Evolutionary conservation across 2,797 vertebrate genomes (phyloP).

Genomic region (Chaetodon trifasciatus): DNA sequence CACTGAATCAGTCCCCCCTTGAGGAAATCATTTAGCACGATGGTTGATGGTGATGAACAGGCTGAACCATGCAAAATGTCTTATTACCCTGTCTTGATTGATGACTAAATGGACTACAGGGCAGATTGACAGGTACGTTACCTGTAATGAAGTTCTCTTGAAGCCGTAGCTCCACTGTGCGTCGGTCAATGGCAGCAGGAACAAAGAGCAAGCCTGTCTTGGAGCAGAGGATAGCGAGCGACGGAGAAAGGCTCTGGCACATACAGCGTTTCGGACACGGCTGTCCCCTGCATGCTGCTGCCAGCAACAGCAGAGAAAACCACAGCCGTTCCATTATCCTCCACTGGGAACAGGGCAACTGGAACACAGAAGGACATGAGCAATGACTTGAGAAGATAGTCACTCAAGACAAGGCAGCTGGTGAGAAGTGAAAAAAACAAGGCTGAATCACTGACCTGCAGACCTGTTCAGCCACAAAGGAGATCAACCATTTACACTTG

Average conservation of each 20-base stretch:
- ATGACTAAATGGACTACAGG: constrained; percentile 1
- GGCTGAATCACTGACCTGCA: constrained; percentile 6
- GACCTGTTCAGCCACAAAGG: constrained; percentile 4
- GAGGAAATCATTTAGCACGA: not conserved
- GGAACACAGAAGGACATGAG: constrained; percentile 57
- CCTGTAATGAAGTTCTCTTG: constrained; percentile 93
- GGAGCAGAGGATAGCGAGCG: constrained; percentile 92
- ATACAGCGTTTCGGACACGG: constrained; percentile 92
- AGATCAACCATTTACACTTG: not conserved
- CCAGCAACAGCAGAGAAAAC: constrained; percentile 88
- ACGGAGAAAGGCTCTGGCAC: constrained; percentile 92
- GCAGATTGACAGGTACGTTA: constrained; percentile 24
- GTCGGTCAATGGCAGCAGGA: constrained; percentile 89
- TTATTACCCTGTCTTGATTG: not conserved
- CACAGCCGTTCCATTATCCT: constrained; percentile 89
- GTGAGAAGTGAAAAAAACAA: constrained; percentile 8
- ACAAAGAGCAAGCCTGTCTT: constrained; percentile 93
- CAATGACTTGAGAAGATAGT: constrained; percentile 35
- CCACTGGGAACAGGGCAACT: constrained; percentile 79
- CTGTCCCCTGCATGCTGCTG: constrained; percentile 86
- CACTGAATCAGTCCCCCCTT: not conserved
- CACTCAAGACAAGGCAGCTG: constrained; percentile 8
- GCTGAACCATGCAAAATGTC: not conserved
- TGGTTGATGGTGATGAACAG: constrained; percentile 2
- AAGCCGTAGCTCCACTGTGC: constrained; percentile 90